Evolutionary conservation across 2,113 vertebrate genomes (phyloP).

Genomic region (Prinia subflava): DNA sequence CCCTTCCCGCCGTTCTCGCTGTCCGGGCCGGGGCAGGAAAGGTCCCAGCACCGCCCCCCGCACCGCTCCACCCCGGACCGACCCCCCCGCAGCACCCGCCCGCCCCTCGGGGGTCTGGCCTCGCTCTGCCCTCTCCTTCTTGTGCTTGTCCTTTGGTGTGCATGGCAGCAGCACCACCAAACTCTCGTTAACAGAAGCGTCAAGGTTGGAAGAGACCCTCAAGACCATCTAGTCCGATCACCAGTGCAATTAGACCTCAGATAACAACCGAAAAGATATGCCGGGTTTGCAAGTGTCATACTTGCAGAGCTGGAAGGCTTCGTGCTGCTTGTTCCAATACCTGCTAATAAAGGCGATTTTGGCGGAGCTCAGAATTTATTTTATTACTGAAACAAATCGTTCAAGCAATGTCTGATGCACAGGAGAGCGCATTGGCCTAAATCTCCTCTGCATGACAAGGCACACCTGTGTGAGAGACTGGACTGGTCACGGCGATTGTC

Average conservation of each 20-base stretch:
- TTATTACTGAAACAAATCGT: not conserved
- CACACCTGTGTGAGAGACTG: not conserved
- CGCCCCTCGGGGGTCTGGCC: not conserved
- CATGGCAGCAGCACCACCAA: not conserved
- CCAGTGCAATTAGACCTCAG: not conserved
- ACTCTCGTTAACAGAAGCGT: too few relatives aligned
- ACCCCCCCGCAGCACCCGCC: not conserved
- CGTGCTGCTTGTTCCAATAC: not conserved
- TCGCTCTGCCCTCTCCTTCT: too few relatives aligned
- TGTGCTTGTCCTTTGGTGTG: rapidly evolving
- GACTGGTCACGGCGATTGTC: rapidly evolving
- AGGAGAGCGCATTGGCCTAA: not conserved
- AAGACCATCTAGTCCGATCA: not conserved
- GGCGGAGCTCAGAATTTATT: not conserved
- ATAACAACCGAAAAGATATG: not conserved
- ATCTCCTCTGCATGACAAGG: rapidly evolving
- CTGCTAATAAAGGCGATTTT: not conserved
- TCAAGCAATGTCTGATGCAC: not conserved
- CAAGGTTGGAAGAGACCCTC: not conserved
- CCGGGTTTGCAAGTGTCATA: not conserved
- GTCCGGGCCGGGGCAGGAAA: rapidly evolving
- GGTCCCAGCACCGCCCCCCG: not conserved
- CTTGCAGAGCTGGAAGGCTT: not conserved
- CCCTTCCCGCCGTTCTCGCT: not conserved
- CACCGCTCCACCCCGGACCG: not conserved